A percentile compares a stretch with the other conserved stretches of the same genome.
phyloP scores from a whole-genome alignment of 2,113 vertebrate species.

The Pollimyrus isidori region DNA sequence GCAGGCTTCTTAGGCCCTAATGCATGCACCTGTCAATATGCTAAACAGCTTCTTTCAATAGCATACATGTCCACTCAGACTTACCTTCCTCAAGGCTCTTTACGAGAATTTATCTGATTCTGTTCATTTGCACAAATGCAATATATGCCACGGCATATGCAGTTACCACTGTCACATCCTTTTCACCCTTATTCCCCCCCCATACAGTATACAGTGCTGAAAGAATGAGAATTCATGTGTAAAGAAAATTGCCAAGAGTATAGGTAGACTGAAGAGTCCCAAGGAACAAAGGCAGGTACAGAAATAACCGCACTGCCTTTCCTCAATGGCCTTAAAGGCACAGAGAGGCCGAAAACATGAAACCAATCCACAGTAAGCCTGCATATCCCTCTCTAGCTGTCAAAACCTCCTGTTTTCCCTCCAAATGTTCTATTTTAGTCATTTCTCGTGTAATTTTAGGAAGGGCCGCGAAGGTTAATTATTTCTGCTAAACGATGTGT shows the following conservation, averaged over 20 bases:
- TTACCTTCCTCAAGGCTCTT: not conserved
- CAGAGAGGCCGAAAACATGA: not conserved
- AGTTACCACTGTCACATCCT: not conserved
- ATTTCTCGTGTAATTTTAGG: not conserved
- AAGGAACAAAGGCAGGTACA: not conserved
- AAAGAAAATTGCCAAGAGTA: not conserved
- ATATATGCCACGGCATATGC: not conserved
- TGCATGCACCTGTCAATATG: not conserved
- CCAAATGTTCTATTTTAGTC: not conserved
- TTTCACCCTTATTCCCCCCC: slow-evolving; percentile 33
- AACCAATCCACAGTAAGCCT: not conserved
- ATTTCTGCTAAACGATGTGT: slow-evolving; percentile 1
- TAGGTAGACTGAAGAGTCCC: not conserved
- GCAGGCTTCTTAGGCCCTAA: not conserved
- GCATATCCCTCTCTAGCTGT: not conserved
- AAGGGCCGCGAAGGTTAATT: slow-evolving; percentile 10
- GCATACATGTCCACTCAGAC: not conserved
- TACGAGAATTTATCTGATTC: not conserved
- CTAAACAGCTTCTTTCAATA: not conserved
- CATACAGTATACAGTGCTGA: slow-evolving; percentile 42
- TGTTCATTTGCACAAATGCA: not conserved
- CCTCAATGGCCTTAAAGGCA: not conserved
- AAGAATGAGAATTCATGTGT: slow-evolving; percentile 31
- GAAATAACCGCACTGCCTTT: not conserved
- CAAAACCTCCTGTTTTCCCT: not conserved